Conservation (phyloP, 2,797 vertebrate genomes). For the Clarias laeviceps region DNA sequence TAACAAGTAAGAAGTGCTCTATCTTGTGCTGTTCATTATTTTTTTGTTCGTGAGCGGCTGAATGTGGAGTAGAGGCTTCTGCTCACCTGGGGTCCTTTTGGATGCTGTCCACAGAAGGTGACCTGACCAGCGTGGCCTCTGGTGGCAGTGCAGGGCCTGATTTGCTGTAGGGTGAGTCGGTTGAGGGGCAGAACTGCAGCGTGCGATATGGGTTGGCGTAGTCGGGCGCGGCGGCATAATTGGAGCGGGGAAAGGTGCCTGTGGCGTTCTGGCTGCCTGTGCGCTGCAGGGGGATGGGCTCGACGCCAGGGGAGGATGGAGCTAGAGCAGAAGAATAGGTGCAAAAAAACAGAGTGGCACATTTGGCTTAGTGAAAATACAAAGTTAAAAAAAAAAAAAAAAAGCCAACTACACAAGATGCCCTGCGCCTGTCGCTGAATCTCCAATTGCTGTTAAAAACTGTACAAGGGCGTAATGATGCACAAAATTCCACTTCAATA, state of each 20-base stretch:
- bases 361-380: slow-evolving; percentile 76
- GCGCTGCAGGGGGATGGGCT: slow-evolving; percentile 99
- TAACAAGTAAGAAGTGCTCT: slow-evolving; percentile 4
- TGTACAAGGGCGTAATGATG: too few species aligned
- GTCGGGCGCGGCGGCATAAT: slow-evolving; percentile 84
- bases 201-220: slow-evolving; percentile 96
- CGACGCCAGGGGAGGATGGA: slow-evolving; percentile 97
- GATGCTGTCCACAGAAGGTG: slow-evolving; percentile 98
- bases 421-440: not conserved
- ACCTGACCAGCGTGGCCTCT: slow-evolving; percentile 91
- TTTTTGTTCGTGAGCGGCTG: slow-evolving; percentile 4
- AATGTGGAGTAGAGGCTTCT: slow-evolving; percentile 15
- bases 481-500: not conserved
- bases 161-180: slow-evolving; percentile 99
- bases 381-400: not conserved
- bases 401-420: too few species aligned
- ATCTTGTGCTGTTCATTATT: slow-evolving; percentile 32
- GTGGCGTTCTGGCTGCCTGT: slow-evolving; percentile 92
- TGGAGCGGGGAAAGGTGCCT: slow-evolving; percentile 91
- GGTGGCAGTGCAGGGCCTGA: slow-evolving; percentile 95
- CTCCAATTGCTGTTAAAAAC: not conserved
- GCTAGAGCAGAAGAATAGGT: slow-evolving; percentile 92
- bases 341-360: slow-evolving; percentile 94
- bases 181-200: slow-evolving; percentile 97
- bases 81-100: slow-evolving; percentile 99